phyloP scores from a whole-genome alignment of 2,797 vertebrate species.

The Pogonophryne albipinna region DNA sequence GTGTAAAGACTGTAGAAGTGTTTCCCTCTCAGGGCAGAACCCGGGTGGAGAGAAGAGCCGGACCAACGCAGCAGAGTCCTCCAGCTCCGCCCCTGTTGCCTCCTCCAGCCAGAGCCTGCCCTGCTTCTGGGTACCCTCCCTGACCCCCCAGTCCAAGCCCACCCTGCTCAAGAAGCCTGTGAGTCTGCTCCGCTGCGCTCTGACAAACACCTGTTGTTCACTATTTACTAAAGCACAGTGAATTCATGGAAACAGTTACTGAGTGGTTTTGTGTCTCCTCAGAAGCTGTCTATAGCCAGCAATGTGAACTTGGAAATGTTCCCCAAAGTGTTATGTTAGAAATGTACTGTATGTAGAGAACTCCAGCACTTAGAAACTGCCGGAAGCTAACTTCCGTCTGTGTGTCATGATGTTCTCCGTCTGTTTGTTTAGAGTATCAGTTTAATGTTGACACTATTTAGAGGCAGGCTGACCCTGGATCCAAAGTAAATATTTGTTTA shows the following conservation, averaged over 20 bases:
- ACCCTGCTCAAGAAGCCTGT: conserved; percentile 90
- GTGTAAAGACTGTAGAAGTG: no score
- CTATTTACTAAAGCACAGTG: no score
- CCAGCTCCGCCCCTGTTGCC: conserved; percentile 31
- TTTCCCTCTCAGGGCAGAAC: conserved; percentile 44
- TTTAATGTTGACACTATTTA: conserved; percentile 27
- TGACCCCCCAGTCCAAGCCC: conserved; percentile 92
- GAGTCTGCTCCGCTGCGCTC: conserved; percentile 44
- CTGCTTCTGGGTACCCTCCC: conserved; percentile 93
- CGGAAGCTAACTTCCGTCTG: not conserved
- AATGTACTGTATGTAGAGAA: no score
- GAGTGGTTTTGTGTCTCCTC: no score
- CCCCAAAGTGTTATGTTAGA: no score
- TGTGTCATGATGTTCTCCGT: conserved; percentile 6
- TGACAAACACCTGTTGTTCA: no score
- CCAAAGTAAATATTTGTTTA: not conserved
- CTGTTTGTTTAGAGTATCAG: conserved; percentile 29
- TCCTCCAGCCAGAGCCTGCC: conserved; percentile 78
- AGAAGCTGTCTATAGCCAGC: no score
- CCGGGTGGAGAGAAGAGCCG: conserved; percentile 32
- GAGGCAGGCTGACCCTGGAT: conserved; percentile 13
- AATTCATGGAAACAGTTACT: no score
- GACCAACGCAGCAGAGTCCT: conserved; percentile 50
- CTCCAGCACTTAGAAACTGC: no score
- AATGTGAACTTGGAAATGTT: no score